Conservation (phyloP, 2,797 vertebrate species). For the Lagorchestes hirsutus region DNA sequence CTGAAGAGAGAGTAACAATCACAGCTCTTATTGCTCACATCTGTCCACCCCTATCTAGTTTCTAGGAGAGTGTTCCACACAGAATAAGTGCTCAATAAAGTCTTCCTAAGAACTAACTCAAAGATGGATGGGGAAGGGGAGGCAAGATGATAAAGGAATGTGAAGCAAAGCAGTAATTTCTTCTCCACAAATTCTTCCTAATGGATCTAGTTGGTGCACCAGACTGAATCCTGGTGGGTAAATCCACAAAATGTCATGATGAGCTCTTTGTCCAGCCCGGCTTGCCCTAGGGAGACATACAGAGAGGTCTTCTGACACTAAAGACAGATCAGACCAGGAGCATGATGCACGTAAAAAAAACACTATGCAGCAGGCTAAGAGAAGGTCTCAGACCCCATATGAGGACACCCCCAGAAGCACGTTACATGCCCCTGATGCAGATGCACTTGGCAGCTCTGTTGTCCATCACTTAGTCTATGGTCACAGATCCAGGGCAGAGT, state of each 20-base stretch:
- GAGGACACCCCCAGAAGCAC: not conserved
- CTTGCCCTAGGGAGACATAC: not conserved
- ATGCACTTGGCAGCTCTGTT: not conserved
- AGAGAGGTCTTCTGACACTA: not conserved
- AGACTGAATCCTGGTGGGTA: not conserved
- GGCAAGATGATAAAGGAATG: not conserved
- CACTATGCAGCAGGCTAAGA: not conserved
- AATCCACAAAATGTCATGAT: not conserved
- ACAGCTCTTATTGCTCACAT: not conserved
- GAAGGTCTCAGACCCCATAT: not conserved
- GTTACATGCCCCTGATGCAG: not conserved
- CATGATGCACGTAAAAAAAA: not conserved
- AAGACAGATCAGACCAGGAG: not conserved
- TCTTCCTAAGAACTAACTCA: not conserved
- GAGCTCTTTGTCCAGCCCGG: not conserved
- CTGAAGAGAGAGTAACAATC: not conserved
- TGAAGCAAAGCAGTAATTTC: not conserved
- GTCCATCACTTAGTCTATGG: not conserved
- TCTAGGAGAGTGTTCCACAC: not conserved
- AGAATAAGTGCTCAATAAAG: not conserved
- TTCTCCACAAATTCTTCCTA: not conserved
- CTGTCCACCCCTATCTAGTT: not conserved
- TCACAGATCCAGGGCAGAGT: not conserved
- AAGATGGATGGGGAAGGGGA: not conserved
- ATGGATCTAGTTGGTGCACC: not conserved